Evolutionary conservation across 2,113 vertebrate genomes (phyloP).

Genomic region (Acrocephalus arundinaceus): DNA sequence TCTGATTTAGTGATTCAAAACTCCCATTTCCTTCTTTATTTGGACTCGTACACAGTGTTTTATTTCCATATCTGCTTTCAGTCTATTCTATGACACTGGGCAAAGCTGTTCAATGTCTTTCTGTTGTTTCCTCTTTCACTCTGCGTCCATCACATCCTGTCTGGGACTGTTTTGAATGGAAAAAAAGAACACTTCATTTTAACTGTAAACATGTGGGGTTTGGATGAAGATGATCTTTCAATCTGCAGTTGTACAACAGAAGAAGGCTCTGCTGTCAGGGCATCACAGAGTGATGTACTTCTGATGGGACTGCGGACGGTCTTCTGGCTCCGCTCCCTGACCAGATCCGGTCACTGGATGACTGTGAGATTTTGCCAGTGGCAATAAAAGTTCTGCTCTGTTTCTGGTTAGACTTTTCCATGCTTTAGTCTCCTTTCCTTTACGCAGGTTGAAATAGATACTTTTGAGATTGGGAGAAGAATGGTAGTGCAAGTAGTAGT

Average conservation of each 20-base stretch:
- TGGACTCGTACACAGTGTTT: not conserved
- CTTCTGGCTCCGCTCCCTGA: not conserved
- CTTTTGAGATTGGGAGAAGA: not conserved
- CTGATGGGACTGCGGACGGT: not conserved
- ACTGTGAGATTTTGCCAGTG: not conserved
- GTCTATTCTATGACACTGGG: not conserved
- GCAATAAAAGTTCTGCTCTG: not conserved
- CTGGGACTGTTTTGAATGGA: not conserved
- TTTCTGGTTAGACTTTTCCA: not conserved
- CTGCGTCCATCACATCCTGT: not conserved
- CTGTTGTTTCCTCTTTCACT: not conserved
- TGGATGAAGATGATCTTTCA: not conserved
- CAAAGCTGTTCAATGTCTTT: not conserved
- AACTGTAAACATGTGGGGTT: not conserved
- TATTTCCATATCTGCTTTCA: constrained; percentile 15
- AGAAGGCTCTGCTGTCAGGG: not conserved
- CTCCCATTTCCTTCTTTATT: not conserved
- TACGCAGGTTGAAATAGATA: not conserved
- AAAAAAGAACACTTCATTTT: not conserved
- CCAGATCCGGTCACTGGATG: not conserved
- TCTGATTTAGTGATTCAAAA: not conserved
- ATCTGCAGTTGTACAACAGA: not conserved
- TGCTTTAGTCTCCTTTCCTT: not conserved
- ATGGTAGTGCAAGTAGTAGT: not conserved
- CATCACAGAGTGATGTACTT: not conserved